Evolutionary conservation across 37 sponge, comb jelly and placozoan genomes (phyloP).

Genomic region (Diacarnus erythraeanus): DNA sequence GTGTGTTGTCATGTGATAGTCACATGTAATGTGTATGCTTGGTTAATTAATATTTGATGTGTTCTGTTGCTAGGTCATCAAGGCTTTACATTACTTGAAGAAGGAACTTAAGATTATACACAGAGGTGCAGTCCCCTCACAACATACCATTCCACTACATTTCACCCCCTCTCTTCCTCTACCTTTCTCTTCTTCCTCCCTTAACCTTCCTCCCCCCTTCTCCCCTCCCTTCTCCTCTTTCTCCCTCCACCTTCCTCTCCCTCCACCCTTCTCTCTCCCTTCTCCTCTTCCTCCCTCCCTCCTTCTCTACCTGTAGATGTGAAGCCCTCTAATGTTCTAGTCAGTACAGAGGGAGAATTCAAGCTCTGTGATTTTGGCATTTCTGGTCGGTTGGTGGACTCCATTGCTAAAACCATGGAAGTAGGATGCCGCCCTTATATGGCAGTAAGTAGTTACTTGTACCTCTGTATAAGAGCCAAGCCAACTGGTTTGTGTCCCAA

Average conservation of each 20-base stretch:
- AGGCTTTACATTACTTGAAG: slow-evolving; percentile 77
- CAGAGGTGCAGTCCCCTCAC: slow-evolving; percentile 49
- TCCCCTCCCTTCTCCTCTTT: neutral
- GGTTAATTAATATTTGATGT: too few relatives aligned
- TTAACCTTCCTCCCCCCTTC: neutral
- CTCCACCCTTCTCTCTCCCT: slow-evolving; percentile 1
- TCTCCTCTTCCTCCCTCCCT: neutral
- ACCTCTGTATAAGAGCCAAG: too few relatives aligned
- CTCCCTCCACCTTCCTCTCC: neutral
- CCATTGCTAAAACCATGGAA: slow-evolving; percentile 82
- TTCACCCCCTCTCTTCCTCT: neutral
- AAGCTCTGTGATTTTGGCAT: slow-evolving; percentile 99
- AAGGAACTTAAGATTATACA: slow-evolving; percentile 79
- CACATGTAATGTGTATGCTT: too few relatives aligned
- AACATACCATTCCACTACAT: neutral
- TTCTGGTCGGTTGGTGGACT: slow-evolving; percentile 80
- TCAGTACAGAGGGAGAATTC: slow-evolving; percentile 80
- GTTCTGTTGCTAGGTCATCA: slow-evolving; percentile 54
- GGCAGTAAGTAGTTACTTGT: slow-evolving; percentile 59
- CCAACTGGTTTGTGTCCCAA: too few relatives aligned
- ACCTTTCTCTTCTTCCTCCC: neutral
- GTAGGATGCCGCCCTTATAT: slow-evolving; percentile 89
- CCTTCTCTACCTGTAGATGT: slow-evolving; percentile 64
- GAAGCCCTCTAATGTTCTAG: slow-evolving; percentile 92
- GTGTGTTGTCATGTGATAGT: too few relatives aligned